Conservation (phyloP, 2,888 invertebrate species). For the Ormyrus pomaceus region DNA sequence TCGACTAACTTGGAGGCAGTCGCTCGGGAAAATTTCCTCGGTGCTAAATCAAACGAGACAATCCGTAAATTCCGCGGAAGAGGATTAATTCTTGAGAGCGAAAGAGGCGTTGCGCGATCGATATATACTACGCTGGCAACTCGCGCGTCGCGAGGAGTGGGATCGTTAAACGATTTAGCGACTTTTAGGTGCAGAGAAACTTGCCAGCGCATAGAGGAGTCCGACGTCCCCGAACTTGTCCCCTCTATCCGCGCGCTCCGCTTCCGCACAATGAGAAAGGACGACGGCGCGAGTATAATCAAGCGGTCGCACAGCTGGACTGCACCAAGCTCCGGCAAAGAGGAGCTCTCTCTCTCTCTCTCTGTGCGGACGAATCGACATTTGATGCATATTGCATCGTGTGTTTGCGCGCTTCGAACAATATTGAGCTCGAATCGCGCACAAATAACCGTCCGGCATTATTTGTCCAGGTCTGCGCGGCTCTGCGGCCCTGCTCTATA, state of each 20-base stretch:
- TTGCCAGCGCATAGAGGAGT: background rate
- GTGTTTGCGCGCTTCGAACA: conserved; percentile 61
- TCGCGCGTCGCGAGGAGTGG: background rate
- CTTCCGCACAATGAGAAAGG: conserved; percentile 26
- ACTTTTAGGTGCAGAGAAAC: conserved; percentile 25
- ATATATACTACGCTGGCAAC: conserved; percentile 1
- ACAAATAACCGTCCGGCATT: conserved; percentile 61
- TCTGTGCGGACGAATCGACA: conserved; percentile 39
- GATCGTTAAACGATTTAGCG: conserved; percentile 50
- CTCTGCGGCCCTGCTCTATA: conserved; percentile 53
- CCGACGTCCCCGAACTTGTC: background rate
- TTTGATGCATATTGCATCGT: conserved; percentile 62
- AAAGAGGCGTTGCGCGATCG: conserved; percentile 26
- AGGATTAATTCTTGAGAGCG: conserved; percentile 46
- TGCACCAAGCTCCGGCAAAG: background rate
- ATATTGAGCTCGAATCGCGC: conserved; percentile 60
- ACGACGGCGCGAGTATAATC: conserved; percentile 24
- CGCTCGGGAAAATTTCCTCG: background rate
- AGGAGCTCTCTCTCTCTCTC: background rate
- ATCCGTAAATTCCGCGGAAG: conserved; percentile 40
- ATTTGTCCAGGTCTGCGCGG: conserved; percentile 57
- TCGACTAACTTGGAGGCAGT: too few species aligned
- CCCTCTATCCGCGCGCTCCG: background rate
- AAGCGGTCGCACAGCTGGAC: background rate
- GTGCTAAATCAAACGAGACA: conserved; percentile 25